Evolutionary conservation across 2,797 vertebrate genomes (phyloP), one percentile per base, ranked within the genome.

Genomic region (Eleutherodactylus coqui): DNA sequence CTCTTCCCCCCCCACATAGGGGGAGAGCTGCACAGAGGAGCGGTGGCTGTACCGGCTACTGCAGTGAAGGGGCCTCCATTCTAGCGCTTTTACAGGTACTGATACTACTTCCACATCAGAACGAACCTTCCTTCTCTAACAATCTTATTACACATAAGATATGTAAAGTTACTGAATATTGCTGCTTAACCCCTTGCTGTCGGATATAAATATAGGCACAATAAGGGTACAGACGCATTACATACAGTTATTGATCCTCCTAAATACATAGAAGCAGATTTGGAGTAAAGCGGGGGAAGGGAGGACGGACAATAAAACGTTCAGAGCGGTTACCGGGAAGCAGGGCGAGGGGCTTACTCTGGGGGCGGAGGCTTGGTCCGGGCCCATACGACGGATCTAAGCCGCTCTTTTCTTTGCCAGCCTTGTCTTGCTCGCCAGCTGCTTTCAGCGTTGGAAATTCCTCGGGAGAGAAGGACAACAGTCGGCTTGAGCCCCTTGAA

Each of bases 401-500:
- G 97, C 89, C 97, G 97, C 96, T 98, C 98, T 96, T 99, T 99
- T 99, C 98, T 97, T 95, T 99, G 97, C 97, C 97, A 98, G 86
- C 97, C 95, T 94, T 99, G 97, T 99, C 98, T 97, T 99, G 98
- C 96, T 98, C 97, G 92, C 98, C 98, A 95, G 98, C 98, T 96
- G 98, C 98, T 95, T 97, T 99, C 96, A 99, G 96, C 92, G 97
- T 98, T 94, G 98, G 98, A 99, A 99, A 99, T 97, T 99, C 98
- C 98, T 99, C 98, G 97, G 98, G 98, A 99, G 98, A 99, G 98
- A 99, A 99, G 96, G 98, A 97, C 98, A 99, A 98, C 92, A 97
- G 98, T 99, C 97, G 97, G 98, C 95, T 99, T 99, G 96, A 99
- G 97, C 90, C 98, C 98, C 96, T 99, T 99, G 93, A 98, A 99